phyloP scores from a whole-genome alignment of 2,888 invertebrate genomes.

The Polyommatus icarus region DNA sequence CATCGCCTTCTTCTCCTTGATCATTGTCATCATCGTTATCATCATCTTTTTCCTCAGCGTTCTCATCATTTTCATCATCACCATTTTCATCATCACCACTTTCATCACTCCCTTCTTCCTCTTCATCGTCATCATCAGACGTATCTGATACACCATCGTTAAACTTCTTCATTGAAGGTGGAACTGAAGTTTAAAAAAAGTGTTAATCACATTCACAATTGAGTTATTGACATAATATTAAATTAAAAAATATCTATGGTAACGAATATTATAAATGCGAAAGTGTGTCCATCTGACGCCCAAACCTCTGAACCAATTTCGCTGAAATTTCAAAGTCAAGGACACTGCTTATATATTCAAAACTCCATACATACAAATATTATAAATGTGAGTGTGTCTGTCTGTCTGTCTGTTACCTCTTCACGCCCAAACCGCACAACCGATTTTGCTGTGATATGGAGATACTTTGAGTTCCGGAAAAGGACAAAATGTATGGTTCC shows the following conservation, averaged over 20 bases:
- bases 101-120: conserved; percentile 51
- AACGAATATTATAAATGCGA: too few relatives aligned
- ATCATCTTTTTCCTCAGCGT: conserved; percentile 42
- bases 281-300: too few relatives aligned
- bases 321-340: too few relatives aligned
- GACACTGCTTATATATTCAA: too few relatives aligned
- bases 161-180: conserved; percentile 64
- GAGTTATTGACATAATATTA: background rate
- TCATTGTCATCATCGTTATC: conserved; percentile 48
- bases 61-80: conserved; percentile 37
- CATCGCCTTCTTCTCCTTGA: conserved; percentile 36
- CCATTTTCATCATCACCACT: conserved; percentile 41
- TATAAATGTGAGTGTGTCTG: too few relatives aligned
- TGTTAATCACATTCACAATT: background rate
- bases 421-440: too few relatives aligned
- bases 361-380: too few relatives aligned
- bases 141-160: conserved; percentile 69
- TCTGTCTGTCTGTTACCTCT: too few relatives aligned
- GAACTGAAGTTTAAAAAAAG: conserved; percentile 53
- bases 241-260: background rate
- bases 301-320: too few relatives aligned
- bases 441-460: too few relatives aligned
- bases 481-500: too few relatives aligned
- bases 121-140: conserved; percentile 57
- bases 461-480: too few relatives aligned